Conservation (phyloP, 1,140 invertebrate genomes). For the Diprion similis region DNA sequence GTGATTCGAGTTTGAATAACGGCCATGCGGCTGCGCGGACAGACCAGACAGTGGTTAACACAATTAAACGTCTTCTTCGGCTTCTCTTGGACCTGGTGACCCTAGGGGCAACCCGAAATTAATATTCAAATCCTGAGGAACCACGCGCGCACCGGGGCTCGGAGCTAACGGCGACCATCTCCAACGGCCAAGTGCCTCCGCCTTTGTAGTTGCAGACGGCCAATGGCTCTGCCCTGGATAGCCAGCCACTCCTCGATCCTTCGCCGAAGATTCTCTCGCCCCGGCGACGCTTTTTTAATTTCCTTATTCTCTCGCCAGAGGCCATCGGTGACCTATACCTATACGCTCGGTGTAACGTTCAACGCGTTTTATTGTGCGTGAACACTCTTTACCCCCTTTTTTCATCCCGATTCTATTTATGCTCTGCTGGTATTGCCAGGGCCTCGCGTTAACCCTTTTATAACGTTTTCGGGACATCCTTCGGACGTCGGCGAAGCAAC, state of each 20-base stretch:
- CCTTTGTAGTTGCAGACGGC: background rate
- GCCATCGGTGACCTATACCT: background rate
- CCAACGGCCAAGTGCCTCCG: conserved; percentile 4
- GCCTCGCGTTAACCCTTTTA: background rate
- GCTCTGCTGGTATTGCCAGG: background rate
- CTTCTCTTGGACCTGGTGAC: conserved; percentile 40
- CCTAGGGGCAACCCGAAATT: conserved; percentile 46
- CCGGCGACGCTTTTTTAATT: background rate
- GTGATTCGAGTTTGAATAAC: conserved; percentile 2
- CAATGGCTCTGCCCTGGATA: background rate
- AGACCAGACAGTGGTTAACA: conserved; percentile 5
- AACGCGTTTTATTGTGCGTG: conserved; percentile 4
- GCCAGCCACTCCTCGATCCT: background rate
- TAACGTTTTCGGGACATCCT: background rate
- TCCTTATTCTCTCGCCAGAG: background rate
- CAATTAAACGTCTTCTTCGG: conserved; percentile 10
- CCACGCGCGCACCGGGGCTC: conserved; percentile 24
- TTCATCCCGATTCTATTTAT: background rate
- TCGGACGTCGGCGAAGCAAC: background rate
- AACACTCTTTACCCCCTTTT: background rate
- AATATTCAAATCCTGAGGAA: conserved; percentile 56
- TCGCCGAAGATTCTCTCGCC: background rate
- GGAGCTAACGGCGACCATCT: background rate
- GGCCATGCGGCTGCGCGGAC: background rate
- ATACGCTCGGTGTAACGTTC: background rate